Base-by-base conservation (phyloP, 1,140 invertebrate species). In the Helicoverpa zea region DNA sequence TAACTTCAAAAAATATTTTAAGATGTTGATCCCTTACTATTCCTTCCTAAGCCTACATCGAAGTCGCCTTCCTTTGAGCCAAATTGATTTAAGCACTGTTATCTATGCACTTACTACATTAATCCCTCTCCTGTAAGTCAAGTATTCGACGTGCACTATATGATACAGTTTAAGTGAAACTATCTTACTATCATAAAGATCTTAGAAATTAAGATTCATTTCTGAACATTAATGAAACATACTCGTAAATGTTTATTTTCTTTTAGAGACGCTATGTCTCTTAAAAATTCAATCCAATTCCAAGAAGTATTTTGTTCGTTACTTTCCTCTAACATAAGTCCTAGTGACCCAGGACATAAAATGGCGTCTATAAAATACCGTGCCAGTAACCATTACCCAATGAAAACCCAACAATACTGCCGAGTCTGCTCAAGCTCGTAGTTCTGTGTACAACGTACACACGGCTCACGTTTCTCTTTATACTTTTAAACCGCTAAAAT, bases 401-500 rank as follows among this genome's bases (percentile, higher is more conserved):
- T 64, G 16, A 51, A 66, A 77, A 29, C 30, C 1, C 43, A n/a
- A 51, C n/a, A 74, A 74, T 59, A 84, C 49, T 83, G 63, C 64
- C 49, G 52, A 68, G 61, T 84, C 63, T 68, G 59, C 35, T 74
- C 72, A 72, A 49, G 70, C 49, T 72, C 64, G 23, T 81, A 80
- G 66, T 66, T 77, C 75, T 77, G 29, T 54, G 47, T 49, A 35
- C 30, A 76, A 63, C 10, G 80, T 85, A 79, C 80, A 85, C 70
- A 85, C 81, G 73, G 79, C 78, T 87, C 86, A 84, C 82, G 84
- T 89, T 87, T 86, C 87, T 51, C 83, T 91, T 92, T 88, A 91
- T 89, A 91, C 90, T 93, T 91, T 93, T 89, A 93, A 86, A 92
- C 88, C 88, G 83, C 85, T 92, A 92, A 92, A 93, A 93, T 92